Conservation (phyloP, 2,113 vertebrate species). For the Peucedramus taeniatus region DNA sequence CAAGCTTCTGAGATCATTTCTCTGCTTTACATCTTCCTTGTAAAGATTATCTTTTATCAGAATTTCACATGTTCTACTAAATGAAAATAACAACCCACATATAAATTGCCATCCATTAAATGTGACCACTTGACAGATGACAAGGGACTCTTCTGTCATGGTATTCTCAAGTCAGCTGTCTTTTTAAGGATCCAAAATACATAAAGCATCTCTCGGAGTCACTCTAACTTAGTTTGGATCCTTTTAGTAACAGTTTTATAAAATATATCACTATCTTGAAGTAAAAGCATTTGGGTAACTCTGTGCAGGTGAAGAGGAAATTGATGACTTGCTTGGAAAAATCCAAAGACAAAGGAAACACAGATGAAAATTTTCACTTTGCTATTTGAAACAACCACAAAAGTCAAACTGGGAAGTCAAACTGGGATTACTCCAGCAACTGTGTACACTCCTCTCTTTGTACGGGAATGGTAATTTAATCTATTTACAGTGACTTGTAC, state of each 20-base stretch:
- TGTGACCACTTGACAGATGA: not conserved
- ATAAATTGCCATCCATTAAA: not conserved
- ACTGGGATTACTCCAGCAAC: not conserved
- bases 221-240: not conserved
- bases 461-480: not conserved
- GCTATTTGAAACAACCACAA: not conserved
- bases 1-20: not conserved
- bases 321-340: not conserved
- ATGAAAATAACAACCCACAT: not conserved
- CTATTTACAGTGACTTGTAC: constrained; percentile 18
- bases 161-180: not conserved
- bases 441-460: not conserved
- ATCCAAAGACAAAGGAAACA: not conserved
- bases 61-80: not conserved
- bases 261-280: not conserved
- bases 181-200: not conserved
- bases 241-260: not conserved
- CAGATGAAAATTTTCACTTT: not conserved
- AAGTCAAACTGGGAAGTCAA: not conserved
- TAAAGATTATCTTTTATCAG: not conserved
- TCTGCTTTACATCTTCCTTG: not conserved
- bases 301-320: not conserved
- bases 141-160: not conserved
- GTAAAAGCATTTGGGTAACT: not conserved
- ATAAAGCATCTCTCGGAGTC: not conserved